Percentiles rank a stretch among this genome's conserved stretches.
phyloP scores from a whole-genome alignment of 2,113 vertebrate species.

The Melospiza melodia region DNA sequence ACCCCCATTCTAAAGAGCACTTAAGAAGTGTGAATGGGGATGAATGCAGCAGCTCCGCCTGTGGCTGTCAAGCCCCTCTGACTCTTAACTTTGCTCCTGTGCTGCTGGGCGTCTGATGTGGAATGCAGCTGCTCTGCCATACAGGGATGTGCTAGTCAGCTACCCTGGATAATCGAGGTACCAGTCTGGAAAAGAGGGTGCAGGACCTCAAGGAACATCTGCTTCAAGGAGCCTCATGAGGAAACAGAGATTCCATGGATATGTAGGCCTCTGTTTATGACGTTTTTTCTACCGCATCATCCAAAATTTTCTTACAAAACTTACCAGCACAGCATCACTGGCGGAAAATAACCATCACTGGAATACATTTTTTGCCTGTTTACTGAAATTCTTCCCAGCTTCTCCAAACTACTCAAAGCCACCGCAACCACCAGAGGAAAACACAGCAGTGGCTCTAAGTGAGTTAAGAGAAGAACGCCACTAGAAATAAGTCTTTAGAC shows the following conservation, averaged over 20 bases:
- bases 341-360: background rate
- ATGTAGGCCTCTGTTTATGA: background rate
- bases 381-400: background rate
- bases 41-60: background rate
- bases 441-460: background rate
- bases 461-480: background rate
- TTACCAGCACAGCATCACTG: background rate
- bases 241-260: background rate
- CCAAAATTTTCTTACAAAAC: background rate
- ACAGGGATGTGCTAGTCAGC: background rate
- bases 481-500: background rate
- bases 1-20: background rate
- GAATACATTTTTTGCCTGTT: background rate
- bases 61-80: background rate
- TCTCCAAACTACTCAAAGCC: background rate
- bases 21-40: background rate
- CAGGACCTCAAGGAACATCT: background rate
- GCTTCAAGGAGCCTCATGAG: background rate
- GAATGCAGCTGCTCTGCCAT: background rate
- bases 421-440: background rate
- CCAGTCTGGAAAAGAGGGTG: background rate
- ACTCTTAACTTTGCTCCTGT: background rate
- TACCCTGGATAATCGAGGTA: background rate
- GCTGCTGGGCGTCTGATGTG: accelerated
- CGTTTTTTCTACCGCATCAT: accelerated